Conservation (phyloP, 2,888 invertebrate genomes). For the Urechis unicinctus region DNA sequence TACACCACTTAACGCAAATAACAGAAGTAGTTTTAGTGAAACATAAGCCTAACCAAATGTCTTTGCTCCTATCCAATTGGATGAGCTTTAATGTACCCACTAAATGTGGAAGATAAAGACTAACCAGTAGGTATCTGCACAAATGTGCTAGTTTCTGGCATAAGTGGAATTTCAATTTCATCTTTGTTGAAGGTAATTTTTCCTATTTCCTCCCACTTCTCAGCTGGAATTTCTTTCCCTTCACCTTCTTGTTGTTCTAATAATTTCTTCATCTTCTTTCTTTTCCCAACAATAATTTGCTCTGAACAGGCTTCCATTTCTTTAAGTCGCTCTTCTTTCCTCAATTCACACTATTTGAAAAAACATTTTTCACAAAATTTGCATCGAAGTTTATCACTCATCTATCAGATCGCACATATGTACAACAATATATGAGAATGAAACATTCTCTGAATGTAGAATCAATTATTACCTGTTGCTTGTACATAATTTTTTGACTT, state of each 20-base stretch:
- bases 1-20: too few relatives aligned
- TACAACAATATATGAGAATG: neutral
- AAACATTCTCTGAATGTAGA: neutral
- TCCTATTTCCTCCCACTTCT: constrained; percentile 5
- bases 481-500: constrained; percentile 52
- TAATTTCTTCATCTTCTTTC: too few relatives aligned
- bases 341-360: neutral
- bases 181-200: constrained; percentile 56
- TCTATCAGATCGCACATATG: too few relatives aligned
- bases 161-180: constrained; percentile 55
- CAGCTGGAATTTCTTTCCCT: constrained; percentile 1
- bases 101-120: too few relatives aligned
- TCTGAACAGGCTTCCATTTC: too few relatives aligned
- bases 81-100: too few relatives aligned
- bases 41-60: too few relatives aligned
- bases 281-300: too few relatives aligned
- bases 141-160: constrained; percentile 61
- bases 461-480: constrained; percentile 52
- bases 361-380: neutral
- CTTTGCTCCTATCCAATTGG: too few relatives aligned
- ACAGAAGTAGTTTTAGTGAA: too few relatives aligned
- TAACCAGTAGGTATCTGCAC: constrained; percentile 66
- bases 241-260: constrained; percentile 19
- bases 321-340: constrained; percentile 2
- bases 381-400: too few relatives aligned